Percentiles rank a stretch among this genome's conserved stretches.
Evolutionary conservation across 2,797 vertebrate species (phyloP).

Genomic region (Oreochromis grahami): DNA sequence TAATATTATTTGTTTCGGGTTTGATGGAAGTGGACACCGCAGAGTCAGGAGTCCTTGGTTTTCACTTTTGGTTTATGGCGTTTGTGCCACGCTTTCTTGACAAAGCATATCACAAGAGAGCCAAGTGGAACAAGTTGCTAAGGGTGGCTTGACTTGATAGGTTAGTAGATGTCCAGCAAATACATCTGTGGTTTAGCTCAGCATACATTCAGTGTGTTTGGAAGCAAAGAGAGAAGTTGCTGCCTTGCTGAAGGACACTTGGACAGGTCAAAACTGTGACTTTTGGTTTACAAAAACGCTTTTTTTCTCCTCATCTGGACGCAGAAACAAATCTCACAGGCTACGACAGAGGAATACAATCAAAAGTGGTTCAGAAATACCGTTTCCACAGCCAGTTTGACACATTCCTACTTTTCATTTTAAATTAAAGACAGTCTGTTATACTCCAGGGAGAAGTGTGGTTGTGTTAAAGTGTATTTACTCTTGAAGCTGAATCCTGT

Average conservation of each 20-base stretch:
- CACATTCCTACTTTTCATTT: neutral
- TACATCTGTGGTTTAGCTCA: neutral
- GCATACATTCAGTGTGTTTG: neutral
- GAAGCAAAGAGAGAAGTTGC: neutral
- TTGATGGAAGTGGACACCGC: neutral
- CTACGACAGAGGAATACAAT: constrained; percentile 18
- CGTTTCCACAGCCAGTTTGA: neutral
- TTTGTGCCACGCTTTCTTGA: neutral
- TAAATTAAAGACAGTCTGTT: neutral
- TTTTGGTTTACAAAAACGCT: constrained; percentile 6
- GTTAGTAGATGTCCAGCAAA: neutral
- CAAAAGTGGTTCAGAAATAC: constrained; percentile 32
- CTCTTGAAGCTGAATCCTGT: neutral
- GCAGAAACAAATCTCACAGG: neutral
- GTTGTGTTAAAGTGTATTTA: neutral
- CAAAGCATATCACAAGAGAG: neutral
- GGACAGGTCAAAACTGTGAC: constrained; percentile 12
- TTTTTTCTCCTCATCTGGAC: neutral
- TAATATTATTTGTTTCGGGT: neutral
- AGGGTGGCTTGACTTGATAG: neutral
- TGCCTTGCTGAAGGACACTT: constrained; percentile 50
- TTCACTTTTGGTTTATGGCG: neutral
- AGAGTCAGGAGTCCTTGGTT: neutral
- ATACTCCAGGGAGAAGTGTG: neutral
- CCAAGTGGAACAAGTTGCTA: neutral